Evolutionary conservation across 2,888 invertebrate genomes (phyloP).

Genomic region (Choreutis nemorana): DNA sequence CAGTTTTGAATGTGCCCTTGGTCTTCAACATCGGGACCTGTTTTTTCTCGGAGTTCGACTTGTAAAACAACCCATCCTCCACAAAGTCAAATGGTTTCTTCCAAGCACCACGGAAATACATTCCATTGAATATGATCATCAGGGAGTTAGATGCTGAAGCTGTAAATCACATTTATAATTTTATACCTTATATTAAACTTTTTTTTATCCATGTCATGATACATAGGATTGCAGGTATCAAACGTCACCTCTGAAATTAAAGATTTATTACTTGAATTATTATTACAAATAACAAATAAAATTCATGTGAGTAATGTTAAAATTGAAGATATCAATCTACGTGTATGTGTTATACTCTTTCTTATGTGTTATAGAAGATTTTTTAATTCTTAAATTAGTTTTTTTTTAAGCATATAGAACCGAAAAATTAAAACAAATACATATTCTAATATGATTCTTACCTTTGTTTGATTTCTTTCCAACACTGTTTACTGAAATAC

Average conservation of each 20-base stretch:
- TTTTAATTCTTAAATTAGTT: no score
- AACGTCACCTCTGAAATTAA: no score
- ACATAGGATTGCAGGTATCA: no score
- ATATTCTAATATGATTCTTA: constrained; percentile 18
- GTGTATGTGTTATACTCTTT: no score
- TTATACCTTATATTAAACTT: no score
- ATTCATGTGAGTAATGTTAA: constrained; percentile 6
- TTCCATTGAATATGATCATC: constrained; percentile 77
- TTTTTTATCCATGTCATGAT: no score
- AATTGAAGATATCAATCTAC: not conserved
- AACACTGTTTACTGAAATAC: constrained; percentile 69
- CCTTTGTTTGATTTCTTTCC: constrained; percentile 53
- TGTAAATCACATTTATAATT: no score
- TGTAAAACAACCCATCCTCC: constrained; percentile 69
- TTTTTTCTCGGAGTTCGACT: constrained; percentile 66
- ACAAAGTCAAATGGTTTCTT: constrained; percentile 68
- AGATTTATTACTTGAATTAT: no score
- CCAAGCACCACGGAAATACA: constrained; percentile 85
- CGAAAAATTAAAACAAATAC: not conserved
- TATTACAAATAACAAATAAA: no score
- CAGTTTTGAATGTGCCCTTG: constrained; percentile 68
- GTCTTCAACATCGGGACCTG: constrained; percentile 74
- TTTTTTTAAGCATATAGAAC: no score
- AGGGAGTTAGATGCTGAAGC: constrained; percentile 59
- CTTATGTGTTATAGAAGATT: no score